A percentile compares a stretch with the other conserved stretches of the same genome.
These are phyloP conservation scores for Sesamia nonagrioides DNA, from an alignment of 1,140 invertebrate genomes.

Conservation along the genomic window DNA sequence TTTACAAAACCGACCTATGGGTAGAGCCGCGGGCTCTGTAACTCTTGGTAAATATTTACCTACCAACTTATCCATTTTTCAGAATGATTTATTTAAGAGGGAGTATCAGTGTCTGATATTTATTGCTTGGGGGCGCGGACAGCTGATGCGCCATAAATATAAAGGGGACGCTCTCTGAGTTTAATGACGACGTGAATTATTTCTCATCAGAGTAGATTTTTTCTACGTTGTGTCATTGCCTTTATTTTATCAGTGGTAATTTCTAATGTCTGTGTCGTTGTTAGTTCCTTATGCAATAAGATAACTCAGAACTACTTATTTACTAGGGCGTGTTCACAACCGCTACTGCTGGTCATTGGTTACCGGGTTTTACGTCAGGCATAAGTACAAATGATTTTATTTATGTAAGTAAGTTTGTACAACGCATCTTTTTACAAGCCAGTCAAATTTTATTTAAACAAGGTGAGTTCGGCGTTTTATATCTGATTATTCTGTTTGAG, in stretches of 20 bases:
- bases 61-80: constrained; percentile 1
- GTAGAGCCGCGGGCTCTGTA: not conserved
- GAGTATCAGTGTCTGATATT: constrained; percentile 24
- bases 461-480: too few relatives aligned
- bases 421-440: too few relatives aligned
- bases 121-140: constrained; percentile 36
- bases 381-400: too few relatives aligned
- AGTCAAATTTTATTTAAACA: too few relatives aligned
- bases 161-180: constrained; percentile 21
- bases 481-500: too few relatives aligned
- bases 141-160: constrained; percentile 51
- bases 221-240: not conserved
- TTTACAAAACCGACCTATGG: too few relatives aligned
- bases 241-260: not conserved
- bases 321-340: too few relatives aligned
- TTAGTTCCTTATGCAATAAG: too few relatives aligned
- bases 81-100: constrained; percentile 41
- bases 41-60: not conserved
- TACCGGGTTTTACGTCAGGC: too few relatives aligned
- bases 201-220: constrained; percentile 25
- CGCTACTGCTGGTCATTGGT: too few relatives aligned
- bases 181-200: constrained; percentile 30
- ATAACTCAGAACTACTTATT: too few relatives aligned
- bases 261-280: not conserved
- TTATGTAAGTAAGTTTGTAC: too few relatives aligned